phyloP scores from a whole-genome alignment of 2,113 vertebrate genomes.

The Coryphaenoides rupestris region DNA sequence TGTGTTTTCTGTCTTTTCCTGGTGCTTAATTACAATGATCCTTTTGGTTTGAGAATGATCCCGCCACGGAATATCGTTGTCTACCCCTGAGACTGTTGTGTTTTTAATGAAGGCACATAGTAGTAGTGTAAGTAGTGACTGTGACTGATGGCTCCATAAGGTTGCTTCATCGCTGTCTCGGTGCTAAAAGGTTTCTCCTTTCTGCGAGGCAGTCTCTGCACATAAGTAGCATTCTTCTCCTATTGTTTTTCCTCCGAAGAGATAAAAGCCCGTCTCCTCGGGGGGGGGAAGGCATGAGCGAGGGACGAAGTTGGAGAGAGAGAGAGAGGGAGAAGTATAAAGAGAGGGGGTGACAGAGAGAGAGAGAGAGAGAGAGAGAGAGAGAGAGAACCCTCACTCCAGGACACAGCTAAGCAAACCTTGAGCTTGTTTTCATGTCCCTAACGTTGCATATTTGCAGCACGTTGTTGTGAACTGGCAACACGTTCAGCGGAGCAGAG shows the following conservation, averaged over 20 bases:
- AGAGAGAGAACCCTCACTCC: constrained; percentile 30
- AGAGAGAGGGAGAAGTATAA: background rate
- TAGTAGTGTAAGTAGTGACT: no score
- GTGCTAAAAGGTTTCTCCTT: no score
- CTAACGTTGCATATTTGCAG: constrained; percentile 39
- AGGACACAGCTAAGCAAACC: constrained; percentile 49
- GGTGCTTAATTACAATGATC: no score
- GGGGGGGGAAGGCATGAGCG: background rate
- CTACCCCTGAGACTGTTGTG: no score
- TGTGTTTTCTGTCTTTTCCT: no score
- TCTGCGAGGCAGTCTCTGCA: no score
- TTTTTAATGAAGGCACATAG: no score
- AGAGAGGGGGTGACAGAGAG: constrained; percentile 7
- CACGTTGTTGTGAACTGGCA: constrained; percentile 20
- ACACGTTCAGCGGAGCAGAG: no score
- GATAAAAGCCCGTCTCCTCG: background rate
- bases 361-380: constrained; percentile 11
- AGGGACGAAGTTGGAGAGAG: constrained; percentile 4
- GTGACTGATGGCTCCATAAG: no score
- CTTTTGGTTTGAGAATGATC: no score
- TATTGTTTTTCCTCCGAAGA: constrained; percentile 20
- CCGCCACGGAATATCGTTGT: no score
- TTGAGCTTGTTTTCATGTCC: constrained; percentile 39
- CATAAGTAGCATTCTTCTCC: constrained; percentile 28
- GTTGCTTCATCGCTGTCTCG: no score